Base-by-base conservation (phyloP, 2,113 vertebrate species). In the Cyanoderma ruficeps region DNA sequence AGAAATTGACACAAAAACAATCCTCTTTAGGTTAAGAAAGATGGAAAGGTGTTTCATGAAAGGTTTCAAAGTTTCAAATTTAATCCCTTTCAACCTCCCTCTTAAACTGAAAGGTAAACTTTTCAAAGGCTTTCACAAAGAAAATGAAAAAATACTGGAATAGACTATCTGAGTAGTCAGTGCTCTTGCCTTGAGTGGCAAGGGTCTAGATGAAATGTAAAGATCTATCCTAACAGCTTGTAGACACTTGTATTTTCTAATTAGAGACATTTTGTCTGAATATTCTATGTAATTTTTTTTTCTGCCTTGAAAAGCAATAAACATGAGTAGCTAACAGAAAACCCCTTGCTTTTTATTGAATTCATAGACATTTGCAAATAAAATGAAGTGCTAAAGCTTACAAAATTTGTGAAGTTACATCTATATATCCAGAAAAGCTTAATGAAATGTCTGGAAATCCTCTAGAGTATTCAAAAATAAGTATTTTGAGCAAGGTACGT, bases 1-100 rank as follows among this genome's bases (percentile, higher is more conserved):
- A 67, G 42, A 70, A 59, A 46, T 15, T 37, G 46, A 8, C 13
- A 50, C 15, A 24, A 60, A 90, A 85, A 28, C 6, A 84, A 39
- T 39, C 13, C 8, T 47, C 9, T 55, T 70, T 46, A 65, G 44
- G 11, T 30, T 35, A 76, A 75, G 53, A 78, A 70, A 68, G 12
- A 11, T 3, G 3, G 8, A 70, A 75, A 60, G 0, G 1, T 56
- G 8, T 60, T 89, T 74, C 2, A 1, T 17, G 6, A 49, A 88
- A 60, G 15, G 69, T 24, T 23, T 55, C 13, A 53, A 59, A 47
- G 8, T 60, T 77, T 80, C 68, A 61, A 16, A 57, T 69, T 80
- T 61, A 1, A 39, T 56, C 23, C 9, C 23, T 14, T 19, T 23
- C 30, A 56, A 20, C 3, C 7, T 14, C 15, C 11, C 2, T 19